These are phyloP conservation scores for Smittia sp. DNA, from an alignment of 2,888 invertebrate genomes.

Conservation along the genomic window DNA sequence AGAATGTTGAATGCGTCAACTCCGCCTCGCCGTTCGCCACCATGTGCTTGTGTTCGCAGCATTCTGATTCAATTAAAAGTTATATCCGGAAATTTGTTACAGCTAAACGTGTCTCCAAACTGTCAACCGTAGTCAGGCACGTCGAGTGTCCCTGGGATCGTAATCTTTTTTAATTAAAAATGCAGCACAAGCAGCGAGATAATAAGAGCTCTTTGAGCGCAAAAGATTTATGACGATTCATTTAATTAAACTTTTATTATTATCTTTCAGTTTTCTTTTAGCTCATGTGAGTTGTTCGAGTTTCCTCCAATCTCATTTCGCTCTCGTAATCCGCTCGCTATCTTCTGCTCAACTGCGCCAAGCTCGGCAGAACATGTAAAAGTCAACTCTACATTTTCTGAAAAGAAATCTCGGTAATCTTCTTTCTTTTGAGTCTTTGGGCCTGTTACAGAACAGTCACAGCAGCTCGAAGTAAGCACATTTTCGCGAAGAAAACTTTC, in stretches of 20 bases:
- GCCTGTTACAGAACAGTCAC: not conserved
- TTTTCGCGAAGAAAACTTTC: conserved; percentile 2
- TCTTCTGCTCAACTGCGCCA: not conserved
- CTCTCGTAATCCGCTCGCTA: not conserved
- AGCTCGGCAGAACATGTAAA: not conserved
- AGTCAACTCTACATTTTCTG: not conserved
- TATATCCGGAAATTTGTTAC: conserved; percentile 18
- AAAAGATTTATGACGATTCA: conserved; percentile 38
- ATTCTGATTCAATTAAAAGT: conserved; percentile 12
- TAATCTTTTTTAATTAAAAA: conserved; percentile 39
- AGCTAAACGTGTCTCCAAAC: not conserved
- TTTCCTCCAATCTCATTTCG: conserved; percentile 6
- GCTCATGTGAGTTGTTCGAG: conserved; percentile 6
- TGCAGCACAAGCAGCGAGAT: conserved; percentile 28
- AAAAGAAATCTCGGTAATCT: not conserved
- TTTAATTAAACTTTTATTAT: conserved; percentile 39
- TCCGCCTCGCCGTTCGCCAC: not conserved
- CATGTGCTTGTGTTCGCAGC: not conserved
- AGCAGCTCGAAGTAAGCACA: not conserved
- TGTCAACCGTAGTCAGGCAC: not conserved
- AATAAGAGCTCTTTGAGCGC: conserved; percentile 25
- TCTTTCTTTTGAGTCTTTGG: not conserved
- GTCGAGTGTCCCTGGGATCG: not conserved
- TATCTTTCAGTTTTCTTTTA: conserved; percentile 9
- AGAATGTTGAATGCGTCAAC: not conserved